phyloP scores from a whole-genome alignment of 2,113 vertebrate genomes.

The Cranoglanis bouderius region DNA sequence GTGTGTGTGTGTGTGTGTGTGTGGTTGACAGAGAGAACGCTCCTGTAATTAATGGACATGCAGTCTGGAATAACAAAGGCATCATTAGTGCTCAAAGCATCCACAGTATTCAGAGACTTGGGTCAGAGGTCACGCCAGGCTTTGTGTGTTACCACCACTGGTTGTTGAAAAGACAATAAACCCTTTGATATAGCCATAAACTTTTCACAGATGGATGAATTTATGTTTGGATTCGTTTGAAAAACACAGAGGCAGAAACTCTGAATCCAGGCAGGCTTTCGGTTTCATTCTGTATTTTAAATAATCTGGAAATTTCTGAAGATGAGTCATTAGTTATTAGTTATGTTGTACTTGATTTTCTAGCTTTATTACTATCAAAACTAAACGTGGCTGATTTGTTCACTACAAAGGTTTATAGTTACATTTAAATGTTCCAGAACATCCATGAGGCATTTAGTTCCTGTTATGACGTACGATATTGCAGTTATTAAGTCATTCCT shows the following conservation, averaged over 20 bases:
- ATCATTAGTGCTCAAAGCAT: slow-evolving; percentile 43
- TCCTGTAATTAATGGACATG: slow-evolving; percentile 55
- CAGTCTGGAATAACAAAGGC: slow-evolving; percentile 44
- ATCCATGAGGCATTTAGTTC: neutral
- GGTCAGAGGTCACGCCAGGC: slow-evolving; percentile 52
- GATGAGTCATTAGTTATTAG: no score
- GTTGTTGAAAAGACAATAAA: slow-evolving; percentile 48
- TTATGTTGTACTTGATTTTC: neutral
- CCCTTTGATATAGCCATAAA: slow-evolving; percentile 46
- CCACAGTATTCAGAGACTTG: slow-evolving; percentile 31
- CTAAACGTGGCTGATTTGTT: neutral
- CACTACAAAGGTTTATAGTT: neutral
- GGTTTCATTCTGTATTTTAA: neutral
- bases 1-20: slow-evolving; percentile 29
- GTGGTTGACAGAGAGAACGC: neutral
- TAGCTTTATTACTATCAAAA: neutral
- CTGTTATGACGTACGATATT: neutral
- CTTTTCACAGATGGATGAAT: slow-evolving; percentile 18
- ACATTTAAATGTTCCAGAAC: neutral
- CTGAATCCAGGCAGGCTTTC: neutral
- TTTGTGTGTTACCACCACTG: slow-evolving; percentile 52
- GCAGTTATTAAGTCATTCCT: neutral
- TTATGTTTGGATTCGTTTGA: slow-evolving; percentile 26
- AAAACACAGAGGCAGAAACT: slow-evolving; percentile 9
- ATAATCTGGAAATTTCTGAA: neutral